Evolutionary conservation across 2,888 invertebrate genomes (phyloP), one percentile per base, ranked within the genome.

Genomic region (Galerucella nymphaeae): DNA sequence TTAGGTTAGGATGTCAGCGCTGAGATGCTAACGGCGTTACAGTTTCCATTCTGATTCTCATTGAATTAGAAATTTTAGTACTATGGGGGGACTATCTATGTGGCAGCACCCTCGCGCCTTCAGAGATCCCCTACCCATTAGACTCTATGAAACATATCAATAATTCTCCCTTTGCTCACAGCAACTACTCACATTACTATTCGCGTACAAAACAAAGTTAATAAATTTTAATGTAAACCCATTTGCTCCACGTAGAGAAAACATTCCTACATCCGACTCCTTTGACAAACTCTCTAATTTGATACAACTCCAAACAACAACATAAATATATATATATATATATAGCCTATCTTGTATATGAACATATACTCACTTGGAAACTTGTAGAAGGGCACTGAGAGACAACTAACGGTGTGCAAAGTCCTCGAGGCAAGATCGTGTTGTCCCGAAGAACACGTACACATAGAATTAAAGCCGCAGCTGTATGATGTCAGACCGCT

Each of bases 331-430:
- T n/a, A n/a, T n/a, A n/a, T 48, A 48, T 45, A 45, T 48, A 48
- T 48, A n/a, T 48, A 48, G n/a, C n/a, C 1, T 18, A 16, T 42
- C 42, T 20, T 13, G 10, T 62, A 30, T 16, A 30, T 42, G 41
- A n/a, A n/a, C 45, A 53, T 67, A 72, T 76, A 80, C 80, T 78
- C 87, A 92, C 93, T 92, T 87, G 93, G 93, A 83, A 93, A 91
- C 83, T 91, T 90, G 82, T 92, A 92, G 80, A 93, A 89, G n/a
- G 92, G 92, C 74, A 93, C 92, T 50, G 92, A 92, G 79, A 91
- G 89, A 84, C 93, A 93, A 82, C 90, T 91, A 87, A 93, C 91
- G 77, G 84, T 85, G 76, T 85, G 85, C 78, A 86, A 86, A 75
- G 82, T 83, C 76, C 83, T 81, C 55, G 67, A 61, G 83, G 80